phyloP scores from a whole-genome alignment of 2,888 invertebrate species.

The Drosophila cognata region DNA sequence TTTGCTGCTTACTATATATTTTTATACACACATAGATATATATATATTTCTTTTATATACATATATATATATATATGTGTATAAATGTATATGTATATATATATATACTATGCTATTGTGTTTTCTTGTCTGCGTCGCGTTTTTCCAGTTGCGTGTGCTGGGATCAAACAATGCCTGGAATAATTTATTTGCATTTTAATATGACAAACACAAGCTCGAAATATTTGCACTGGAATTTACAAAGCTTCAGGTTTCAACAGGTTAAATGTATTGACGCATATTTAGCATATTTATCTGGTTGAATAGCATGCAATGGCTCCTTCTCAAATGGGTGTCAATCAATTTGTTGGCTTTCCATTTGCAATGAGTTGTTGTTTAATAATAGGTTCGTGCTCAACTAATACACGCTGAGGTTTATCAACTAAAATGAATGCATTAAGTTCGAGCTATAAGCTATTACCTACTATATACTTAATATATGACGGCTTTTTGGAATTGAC shows the following conservation, averaged over 20 bases:
- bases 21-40: neutral
- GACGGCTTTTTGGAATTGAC: neutral
- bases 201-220: constrained; percentile 10
- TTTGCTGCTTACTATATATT: neutral
- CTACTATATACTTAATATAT: neutral
- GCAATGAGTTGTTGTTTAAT: neutral
- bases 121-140: constrained; percentile 1
- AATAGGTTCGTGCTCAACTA: neutral
- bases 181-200: constrained; percentile 19
- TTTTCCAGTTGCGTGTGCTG: constrained; percentile 3
- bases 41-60: neutral
- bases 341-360: neutral
- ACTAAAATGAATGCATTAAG: neutral
- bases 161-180: constrained; percentile 5
- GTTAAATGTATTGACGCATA: constrained; percentile 12
- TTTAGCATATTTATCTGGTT: constrained; percentile 16
- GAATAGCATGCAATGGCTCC: neutral
- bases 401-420: neutral
- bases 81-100: neutral
- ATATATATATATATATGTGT: neutral
- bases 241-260: constrained; percentile 1
- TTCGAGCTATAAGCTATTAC: neutral
- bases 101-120: neutral
- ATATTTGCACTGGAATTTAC: neutral
- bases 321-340: neutral